Base-by-base conservation (phyloP, 2,888 invertebrate species). In the Fissipunctia ypsillon region DNA sequence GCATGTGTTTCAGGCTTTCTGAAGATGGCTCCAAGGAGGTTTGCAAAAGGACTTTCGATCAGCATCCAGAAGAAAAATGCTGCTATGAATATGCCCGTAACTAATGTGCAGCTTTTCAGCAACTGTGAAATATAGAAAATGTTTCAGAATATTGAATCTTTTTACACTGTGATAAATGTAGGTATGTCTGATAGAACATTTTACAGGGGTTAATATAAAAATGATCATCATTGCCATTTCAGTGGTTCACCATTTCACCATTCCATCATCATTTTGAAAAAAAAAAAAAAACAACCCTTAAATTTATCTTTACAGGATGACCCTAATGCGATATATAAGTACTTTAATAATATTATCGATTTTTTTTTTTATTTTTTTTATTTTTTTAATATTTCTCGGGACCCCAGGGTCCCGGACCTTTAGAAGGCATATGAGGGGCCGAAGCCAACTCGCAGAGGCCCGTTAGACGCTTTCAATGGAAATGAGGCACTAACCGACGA, bases 1-100 rank as follows among this genome's bases (percentile, higher is more conserved):
- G 25, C 3, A 12, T 14, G 22, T 43, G 41, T 12, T 35, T 19
- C 9, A 28, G 41, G 43, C 3, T 60, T 78, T 16, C 5, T 14
- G 5, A 69, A 35, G 2, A 52, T 19, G 3, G 3, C 10, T 38
- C 9, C 6, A 16, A 75, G 0, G 19, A 79, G n/a, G 38, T 50
- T 70, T 6, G 22, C 14, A 28, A 63, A 70, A 38, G 79, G 80
- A 16, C 12, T 31, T 59, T 79, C 80, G 3, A 79, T 43, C 48
- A 80, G 4, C 25, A 79, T 54, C 54, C 43, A 67, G 52, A 80
- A 59, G n/a, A 79, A 54, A 14, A 80, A 67, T 10, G 57, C 52
- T 2, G 35, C 57, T 38, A 60, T 60, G 31, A 56, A 79, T 7
- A 16, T 14, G 1, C 19, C 14, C 2, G 19, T 3, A 0, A 31